phyloP scores from a whole-genome alignment of 2,797 vertebrate species.

The Sorex maritimensis region DNA sequence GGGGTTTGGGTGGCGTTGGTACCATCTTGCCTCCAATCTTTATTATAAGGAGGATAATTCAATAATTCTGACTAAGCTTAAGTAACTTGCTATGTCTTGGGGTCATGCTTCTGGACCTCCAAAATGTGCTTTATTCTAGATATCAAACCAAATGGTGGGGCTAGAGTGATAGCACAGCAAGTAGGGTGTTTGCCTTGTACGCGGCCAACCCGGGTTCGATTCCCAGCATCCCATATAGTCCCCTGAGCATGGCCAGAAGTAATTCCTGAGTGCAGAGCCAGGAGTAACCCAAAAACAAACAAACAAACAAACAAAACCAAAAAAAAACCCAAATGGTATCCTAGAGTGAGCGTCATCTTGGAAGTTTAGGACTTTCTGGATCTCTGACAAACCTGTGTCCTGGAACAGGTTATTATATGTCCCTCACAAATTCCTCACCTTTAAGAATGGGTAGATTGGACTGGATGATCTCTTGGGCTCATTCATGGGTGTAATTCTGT shows the following conservation, averaged over 20 bases:
- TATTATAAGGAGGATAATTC: slow-evolving; percentile 8
- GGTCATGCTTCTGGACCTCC: slow-evolving; percentile 25
- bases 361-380: not conserved
- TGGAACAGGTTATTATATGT: not conserved
- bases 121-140: not conserved
- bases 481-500: not conserved
- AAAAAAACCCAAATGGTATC: not conserved
- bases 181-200: too few relatives aligned
- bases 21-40: not conserved
- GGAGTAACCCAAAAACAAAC: too few relatives aligned
- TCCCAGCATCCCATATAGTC: too few relatives aligned
- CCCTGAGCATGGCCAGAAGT: too few relatives aligned
- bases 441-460: not conserved
- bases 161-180: too few relatives aligned
- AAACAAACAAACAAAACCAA: too few relatives aligned
- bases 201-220: too few relatives aligned
- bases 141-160: not conserved
- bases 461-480: too few relatives aligned
- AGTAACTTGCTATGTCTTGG: not conserved
- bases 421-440: slow-evolving; percentile 16
- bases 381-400: not conserved
- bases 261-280: too few relatives aligned
- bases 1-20: too few relatives aligned
- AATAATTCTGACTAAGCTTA: slow-evolving; percentile 8
- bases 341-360: not conserved